Evolutionary conservation across 2,113 vertebrate species (phyloP).

Genomic region (Neotragus moschatus): DNA sequence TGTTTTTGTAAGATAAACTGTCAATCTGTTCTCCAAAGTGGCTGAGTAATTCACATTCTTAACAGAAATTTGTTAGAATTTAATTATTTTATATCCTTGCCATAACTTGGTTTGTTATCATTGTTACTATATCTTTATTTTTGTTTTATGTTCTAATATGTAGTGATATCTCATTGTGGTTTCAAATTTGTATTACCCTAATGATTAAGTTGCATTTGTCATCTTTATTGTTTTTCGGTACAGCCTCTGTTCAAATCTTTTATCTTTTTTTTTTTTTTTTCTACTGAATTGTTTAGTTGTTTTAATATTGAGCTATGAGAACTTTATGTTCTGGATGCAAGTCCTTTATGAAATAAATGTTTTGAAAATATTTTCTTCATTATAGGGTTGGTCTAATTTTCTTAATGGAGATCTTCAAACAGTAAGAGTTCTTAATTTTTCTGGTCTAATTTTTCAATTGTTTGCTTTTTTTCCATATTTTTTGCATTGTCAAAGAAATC

Average conservation of each 20-base stretch:
- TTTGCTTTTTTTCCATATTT: not conserved
- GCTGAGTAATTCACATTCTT: not conserved
- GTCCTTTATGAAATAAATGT: not conserved
- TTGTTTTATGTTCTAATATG: not conserved
- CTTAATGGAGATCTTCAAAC: not conserved
- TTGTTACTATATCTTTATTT: not conserved
- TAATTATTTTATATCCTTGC: not conserved
- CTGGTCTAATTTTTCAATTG: not conserved
- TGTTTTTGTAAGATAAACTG: not conserved
- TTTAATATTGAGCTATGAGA: not conserved
- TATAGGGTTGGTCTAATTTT: not conserved
- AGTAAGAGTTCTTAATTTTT: not conserved
- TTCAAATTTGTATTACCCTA: not conserved
- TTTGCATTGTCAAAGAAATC: not conserved
- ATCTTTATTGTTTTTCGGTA: not conserved
- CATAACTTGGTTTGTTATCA: not conserved
- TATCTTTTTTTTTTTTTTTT: not conserved
- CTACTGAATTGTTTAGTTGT: not conserved
- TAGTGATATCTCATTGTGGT: not conserved
- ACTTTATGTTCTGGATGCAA: not conserved
- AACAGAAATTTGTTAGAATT: not conserved
- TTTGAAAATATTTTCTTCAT: not conserved
- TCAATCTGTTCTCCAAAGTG: not conserved
- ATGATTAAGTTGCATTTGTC: not conserved
- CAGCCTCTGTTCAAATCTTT: not conserved